phyloP scores from a whole-genome alignment of 64 coral and sea anemone genomes.

The Astreopora myriophthalma region DNA sequence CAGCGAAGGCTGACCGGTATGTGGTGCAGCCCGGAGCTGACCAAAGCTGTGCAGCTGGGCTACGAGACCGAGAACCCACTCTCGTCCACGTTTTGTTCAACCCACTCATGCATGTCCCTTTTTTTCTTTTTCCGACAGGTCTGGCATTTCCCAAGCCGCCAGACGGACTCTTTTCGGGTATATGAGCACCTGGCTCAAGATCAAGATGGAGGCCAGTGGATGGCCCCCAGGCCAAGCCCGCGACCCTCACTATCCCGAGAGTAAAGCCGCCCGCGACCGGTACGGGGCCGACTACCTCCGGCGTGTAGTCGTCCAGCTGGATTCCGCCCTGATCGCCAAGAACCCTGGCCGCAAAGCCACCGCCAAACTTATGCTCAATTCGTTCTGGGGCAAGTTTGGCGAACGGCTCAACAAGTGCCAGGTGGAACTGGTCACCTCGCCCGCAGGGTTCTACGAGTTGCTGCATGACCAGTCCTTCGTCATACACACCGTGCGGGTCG shows the following conservation, averaged over 20 bases:
- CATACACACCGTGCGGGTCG: not conserved
- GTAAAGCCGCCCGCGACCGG: not conserved
- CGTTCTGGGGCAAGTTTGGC: conserved; percentile 37
- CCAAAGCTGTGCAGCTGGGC: not conserved
- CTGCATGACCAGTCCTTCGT: not conserved
- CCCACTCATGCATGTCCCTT: not conserved
- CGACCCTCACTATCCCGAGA: too few relatives aligned
- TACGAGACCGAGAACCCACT: not conserved
- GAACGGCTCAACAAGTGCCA: not conserved
- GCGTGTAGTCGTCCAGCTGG: not conserved
- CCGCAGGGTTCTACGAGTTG: not conserved
- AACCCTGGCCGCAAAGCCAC: not conserved
- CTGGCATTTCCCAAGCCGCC: not conserved
- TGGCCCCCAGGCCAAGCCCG: not conserved
- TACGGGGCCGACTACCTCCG: not conserved
- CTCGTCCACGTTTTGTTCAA: not conserved
- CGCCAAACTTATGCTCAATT: conserved; percentile 13
- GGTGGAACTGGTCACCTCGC: not conserved
- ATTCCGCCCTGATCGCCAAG: not conserved
- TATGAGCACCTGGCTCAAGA: not conserved
- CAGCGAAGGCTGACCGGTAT: too few relatives aligned
- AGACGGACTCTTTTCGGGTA: not conserved
- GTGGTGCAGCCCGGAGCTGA: too few relatives aligned
- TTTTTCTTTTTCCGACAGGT: too few relatives aligned
- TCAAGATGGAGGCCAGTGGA: not conserved